Conservation (phyloP, 2,797 vertebrate genomes). For the Neomorphus geoffroyi region DNA sequence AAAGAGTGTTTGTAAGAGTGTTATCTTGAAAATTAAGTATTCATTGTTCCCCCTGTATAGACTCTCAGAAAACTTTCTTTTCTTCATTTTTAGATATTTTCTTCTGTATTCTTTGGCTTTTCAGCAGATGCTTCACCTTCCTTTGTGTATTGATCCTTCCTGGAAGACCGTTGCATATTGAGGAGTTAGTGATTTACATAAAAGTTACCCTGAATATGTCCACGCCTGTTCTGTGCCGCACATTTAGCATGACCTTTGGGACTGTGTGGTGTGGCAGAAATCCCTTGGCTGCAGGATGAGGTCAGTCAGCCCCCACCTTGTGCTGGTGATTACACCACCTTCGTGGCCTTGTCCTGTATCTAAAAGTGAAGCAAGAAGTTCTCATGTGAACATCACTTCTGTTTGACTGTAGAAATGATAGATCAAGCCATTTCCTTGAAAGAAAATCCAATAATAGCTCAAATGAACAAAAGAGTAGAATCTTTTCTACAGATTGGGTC, state of each 20-base stretch:
- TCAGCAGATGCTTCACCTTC: not conserved
- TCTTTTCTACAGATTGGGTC: not conserved
- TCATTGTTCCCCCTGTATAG: not conserved
- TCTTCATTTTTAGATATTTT: not conserved
- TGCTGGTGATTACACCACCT: rapidly evolving
- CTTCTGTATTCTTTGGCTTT: not conserved
- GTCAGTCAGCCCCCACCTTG: not conserved
- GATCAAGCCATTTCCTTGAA: not conserved
- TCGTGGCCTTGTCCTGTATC: not conserved
- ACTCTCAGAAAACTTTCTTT: not conserved
- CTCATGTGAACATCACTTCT: not conserved
- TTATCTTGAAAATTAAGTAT: not conserved
- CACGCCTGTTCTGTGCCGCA: not conserved
- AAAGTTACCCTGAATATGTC: not conserved
- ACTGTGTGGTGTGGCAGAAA: not conserved
- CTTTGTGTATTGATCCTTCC: not conserved
- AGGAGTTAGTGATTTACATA: not conserved
- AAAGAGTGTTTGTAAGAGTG: not conserved
- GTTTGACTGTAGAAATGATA: not conserved
- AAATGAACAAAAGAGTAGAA: not conserved
- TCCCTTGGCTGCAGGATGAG: not conserved
- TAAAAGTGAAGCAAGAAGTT: not conserved
- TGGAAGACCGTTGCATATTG: not conserved
- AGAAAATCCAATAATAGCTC: not conserved
- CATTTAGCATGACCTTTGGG: not conserved